These are phyloP conservation scores for Pachycephala philippinensis DNA, from an alignment of 2,113 vertebrate genomes.

Conservation along the genomic window DNA sequence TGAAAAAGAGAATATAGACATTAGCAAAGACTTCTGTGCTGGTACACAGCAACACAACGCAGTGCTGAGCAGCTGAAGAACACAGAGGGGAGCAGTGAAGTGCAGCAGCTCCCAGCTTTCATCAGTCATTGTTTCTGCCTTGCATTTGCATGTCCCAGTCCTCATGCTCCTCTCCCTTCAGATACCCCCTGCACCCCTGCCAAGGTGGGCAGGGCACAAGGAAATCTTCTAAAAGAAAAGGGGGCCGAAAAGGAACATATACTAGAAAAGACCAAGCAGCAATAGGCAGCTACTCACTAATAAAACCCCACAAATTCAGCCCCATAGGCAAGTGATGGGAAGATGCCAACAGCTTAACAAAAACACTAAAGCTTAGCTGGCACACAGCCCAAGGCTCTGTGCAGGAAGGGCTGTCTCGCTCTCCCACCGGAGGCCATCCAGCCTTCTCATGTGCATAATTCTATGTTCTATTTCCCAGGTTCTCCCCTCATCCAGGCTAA, in stretches of 20 bases:
- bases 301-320: not conserved
- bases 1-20: constrained; percentile 41
- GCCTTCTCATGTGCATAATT: not conserved
- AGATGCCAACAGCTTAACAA: not conserved
- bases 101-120: not conserved
- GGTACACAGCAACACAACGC: not conserved
- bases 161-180: not conserved
- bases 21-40: not conserved
- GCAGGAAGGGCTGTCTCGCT: not conserved
- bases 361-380: not conserved
- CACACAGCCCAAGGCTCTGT: not conserved
- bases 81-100: fast-evolving
- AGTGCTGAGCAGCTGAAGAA: not conserved
- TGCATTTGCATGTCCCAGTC: not conserved
- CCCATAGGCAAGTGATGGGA: not conserved
- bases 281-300: not conserved
- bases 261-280: not conserved
- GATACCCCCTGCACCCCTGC: fast-evolving
- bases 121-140: not conserved
- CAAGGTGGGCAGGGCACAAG: fast-evolving
- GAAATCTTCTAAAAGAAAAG: not conserved
- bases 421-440: not conserved
- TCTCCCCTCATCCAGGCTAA: not conserved
- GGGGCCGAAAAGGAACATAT: not conserved
- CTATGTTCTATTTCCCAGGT: not conserved